phyloP scores from a whole-genome alignment of 2,113 vertebrate species.

The Halichoeres trimaculatus region DNA sequence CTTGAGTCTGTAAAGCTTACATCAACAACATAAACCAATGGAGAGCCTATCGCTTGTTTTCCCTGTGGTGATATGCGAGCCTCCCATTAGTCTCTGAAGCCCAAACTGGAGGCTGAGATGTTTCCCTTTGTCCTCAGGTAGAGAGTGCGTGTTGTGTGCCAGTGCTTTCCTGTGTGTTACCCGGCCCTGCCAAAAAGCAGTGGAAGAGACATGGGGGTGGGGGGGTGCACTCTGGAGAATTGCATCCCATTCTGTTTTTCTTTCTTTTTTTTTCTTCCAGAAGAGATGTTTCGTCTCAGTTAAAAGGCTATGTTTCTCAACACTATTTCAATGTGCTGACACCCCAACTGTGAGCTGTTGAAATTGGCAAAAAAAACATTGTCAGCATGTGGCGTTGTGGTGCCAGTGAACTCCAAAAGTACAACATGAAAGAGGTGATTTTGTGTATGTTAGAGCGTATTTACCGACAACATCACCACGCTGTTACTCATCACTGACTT shows the following conservation, averaged over 20 bases:
- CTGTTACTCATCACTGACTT: conserved; percentile 69
- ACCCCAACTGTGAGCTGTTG: conserved; percentile 80
- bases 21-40: conserved; percentile 65
- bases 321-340: conserved; percentile 77
- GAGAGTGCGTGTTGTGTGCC: conserved; percentile 72
- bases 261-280: conserved; percentile 50
- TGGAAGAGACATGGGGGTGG: conserved; percentile 72
- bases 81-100: conserved; percentile 71
- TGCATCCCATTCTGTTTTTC: conserved; percentile 78
- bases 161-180: conserved; percentile 75
- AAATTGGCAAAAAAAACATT: conserved; percentile 69
- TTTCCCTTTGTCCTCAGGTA: conserved; percentile 78
- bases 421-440: conserved; percentile 72
- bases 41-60: conserved; percentile 61
- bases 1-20: conserved; percentile 60
- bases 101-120: conserved; percentile 72
- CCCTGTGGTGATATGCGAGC: conserved; percentile 63
- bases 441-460: conserved; percentile 69
- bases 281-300: conserved; percentile 76
- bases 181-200: conserved; percentile 75
- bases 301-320: conserved; percentile 79
- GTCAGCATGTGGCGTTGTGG: conserved; percentile 63
- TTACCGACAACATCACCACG: conserved; percentile 69
- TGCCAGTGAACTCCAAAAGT: conserved; percentile 73
- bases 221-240: conserved; percentile 78